Evolutionary conservation across 2,113 vertebrate species (phyloP).

Genomic region (Puma concolor): DNA sequence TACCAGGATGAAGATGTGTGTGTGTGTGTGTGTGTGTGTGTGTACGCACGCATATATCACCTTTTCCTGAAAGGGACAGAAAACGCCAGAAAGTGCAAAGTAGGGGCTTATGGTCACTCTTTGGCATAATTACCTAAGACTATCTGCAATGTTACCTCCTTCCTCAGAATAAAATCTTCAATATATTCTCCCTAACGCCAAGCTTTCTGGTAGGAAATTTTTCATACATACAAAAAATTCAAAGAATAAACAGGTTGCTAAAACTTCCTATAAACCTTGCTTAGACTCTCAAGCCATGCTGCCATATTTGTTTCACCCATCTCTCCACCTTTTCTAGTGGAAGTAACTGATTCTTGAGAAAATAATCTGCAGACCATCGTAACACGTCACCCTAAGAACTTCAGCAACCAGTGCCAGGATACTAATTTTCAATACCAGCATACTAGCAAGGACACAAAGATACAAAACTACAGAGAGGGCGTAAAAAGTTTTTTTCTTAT

Average conservation of each 20-base stretch:
- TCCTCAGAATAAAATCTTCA: conserved; percentile 36
- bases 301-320: not conserved
- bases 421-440: not conserved
- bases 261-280: not conserved
- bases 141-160: not conserved
- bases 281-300: not conserved
- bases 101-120: not conserved
- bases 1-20: not conserved
- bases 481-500: not conserved
- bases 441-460: not conserved
- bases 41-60: too few species aligned
- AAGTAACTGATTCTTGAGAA: not conserved
- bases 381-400: not conserved
- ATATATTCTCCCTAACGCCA: not conserved
- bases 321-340: not conserved
- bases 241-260: not conserved
- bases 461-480: not conserved
- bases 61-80: conserved; percentile 23
- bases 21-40: too few species aligned
- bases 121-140: not conserved
- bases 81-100: not conserved
- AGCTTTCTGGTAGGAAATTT: not conserved
- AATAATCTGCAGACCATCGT: not conserved
- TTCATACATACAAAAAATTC: not conserved
- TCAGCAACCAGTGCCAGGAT: not conserved